phyloP scores from a whole-genome alignment of 2,113 vertebrate genomes.

The Caranx ignobilis region DNA sequence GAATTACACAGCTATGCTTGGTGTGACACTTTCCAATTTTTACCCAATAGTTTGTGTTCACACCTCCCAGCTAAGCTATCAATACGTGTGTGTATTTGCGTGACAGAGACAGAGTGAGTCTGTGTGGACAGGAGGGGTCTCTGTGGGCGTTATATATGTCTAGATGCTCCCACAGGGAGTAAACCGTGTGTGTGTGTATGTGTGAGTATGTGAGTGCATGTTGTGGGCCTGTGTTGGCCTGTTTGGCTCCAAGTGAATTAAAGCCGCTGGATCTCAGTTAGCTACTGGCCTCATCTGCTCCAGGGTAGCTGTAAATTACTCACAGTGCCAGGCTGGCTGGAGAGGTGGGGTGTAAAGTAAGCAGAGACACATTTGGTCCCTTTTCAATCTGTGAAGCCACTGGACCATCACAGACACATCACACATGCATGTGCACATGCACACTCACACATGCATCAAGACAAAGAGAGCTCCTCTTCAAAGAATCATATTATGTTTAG shows the following conservation, averaged over 20 bases:
- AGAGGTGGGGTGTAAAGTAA: slow-evolving; percentile 77
- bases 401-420: slow-evolving; percentile 9
- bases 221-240: slow-evolving; percentile 50
- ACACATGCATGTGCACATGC: slow-evolving; percentile 6
- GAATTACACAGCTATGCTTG: slow-evolving; percentile 76
- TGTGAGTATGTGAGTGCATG: slow-evolving; percentile 24
- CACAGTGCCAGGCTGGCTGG: slow-evolving; percentile 58
- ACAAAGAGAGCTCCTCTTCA: background rate
- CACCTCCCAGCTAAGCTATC: slow-evolving; percentile 75
- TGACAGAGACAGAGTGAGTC: slow-evolving; percentile 3
- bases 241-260: slow-evolving; percentile 60
- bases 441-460: background rate
- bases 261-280: slow-evolving; percentile 57
- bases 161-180: slow-evolving; percentile 18
- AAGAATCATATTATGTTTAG: too few relatives aligned
- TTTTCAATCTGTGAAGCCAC: slow-evolving; percentile 52
- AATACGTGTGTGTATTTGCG: slow-evolving; percentile 58
- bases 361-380: slow-evolving; percentile 68
- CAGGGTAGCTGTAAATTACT: slow-evolving; percentile 82
- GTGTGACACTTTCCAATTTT: slow-evolving; percentile 82
- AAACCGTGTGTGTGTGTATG: slow-evolving; percentile 21
- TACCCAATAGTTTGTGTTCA: slow-evolving; percentile 78
- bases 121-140: slow-evolving; percentile 25
- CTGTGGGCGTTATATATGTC: slow-evolving; percentile 34
- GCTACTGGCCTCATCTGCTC: slow-evolving; percentile 78